Base-by-base conservation (phyloP, 2,113 vertebrate genomes). In the Genyomyrus donnyi region DNA sequence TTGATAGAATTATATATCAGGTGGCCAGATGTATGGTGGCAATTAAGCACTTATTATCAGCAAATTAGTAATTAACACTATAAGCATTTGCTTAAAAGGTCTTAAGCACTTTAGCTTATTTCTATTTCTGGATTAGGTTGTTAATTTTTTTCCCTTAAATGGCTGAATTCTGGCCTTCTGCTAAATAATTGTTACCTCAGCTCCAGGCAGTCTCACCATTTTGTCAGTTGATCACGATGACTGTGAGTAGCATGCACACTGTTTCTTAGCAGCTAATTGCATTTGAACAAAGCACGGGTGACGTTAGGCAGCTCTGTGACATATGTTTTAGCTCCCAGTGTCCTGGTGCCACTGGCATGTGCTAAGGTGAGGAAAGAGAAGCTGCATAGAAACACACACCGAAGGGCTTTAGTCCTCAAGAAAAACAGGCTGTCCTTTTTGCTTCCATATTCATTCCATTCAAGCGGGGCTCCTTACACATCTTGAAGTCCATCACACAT, bases 1-100 rank as follows among this genome's bases (percentile, higher is more conserved):
- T 21, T 45, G 87, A 46, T 27, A 66, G 45, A 42, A 88, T 88
- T 88, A 39, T 24, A 66, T 66, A 62, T 62, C 39, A 58, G 39
- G 35, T 58, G 31, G 35, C 42, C 87, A 88, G 9, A 66, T 87
- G 49, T n/a, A 66, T 46, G 52, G 21, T 88, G 3, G 2, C 31
- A 62, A 53, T 62, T 24, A 88, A 88, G 87, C 53, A n/a, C 39
- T 62, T 66, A 87, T 87, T 56, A 87, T 48, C 50, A 56, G 48
- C 50, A 53, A 52, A 87, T 87, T 35, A 87, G 49, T 50, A 52
- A 48, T 31, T 48, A 87, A 53, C 27, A 53, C 27, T 31, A 53
- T 52, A 87, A 87, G 15, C 31, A 53, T n/a, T 48, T 87, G 35
- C 50, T 53, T 87, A 53, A 53, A 87, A 39, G 49, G n/a, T 35